A percentile compares a stretch with the other conserved stretches of the same genome.
Conservation (phyloP, 2,113 vertebrate species). For the Bambusicola thoracicus region DNA sequence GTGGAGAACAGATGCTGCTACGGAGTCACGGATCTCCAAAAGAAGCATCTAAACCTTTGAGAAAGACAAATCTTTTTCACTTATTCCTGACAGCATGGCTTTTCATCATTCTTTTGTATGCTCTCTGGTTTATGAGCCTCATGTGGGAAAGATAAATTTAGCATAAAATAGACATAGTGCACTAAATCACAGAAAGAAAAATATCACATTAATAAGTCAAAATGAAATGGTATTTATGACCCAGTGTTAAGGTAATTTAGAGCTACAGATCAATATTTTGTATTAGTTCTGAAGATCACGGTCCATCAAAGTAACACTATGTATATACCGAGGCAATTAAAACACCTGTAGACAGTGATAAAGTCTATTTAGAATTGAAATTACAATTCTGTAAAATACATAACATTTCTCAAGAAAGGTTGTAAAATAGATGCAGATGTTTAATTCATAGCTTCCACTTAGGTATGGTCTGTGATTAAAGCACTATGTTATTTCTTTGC, state of each 20-base stretch:
- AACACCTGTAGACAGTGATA: neutral
- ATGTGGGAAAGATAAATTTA: slow-evolving; percentile 16
- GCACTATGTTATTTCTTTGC: neutral
- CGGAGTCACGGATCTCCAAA: neutral
- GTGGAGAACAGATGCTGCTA: neutral
- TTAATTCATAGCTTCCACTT: neutral
- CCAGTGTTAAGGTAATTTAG: neutral
- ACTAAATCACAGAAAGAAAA: slow-evolving; percentile 24
- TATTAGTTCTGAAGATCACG: neutral
- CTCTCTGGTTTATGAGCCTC: slow-evolving; percentile 14
- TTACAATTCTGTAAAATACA: neutral
- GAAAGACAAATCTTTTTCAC: neutral
- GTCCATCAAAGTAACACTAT: neutral
- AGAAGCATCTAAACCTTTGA: neutral
- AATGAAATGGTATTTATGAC: neutral
- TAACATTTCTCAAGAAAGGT: neutral
- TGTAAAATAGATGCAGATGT: neutral
- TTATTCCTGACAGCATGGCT: neutral
- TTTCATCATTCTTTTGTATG: neutral
- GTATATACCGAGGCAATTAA: neutral
- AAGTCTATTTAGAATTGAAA: neutral
- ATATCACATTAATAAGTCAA: neutral
- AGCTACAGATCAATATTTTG: neutral
- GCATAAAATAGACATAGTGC: neutral
- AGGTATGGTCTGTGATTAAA: neutral